phyloP scores from a whole-genome alignment of 1,140 invertebrate genomes.

The Ridgeia piscesae region DNA sequence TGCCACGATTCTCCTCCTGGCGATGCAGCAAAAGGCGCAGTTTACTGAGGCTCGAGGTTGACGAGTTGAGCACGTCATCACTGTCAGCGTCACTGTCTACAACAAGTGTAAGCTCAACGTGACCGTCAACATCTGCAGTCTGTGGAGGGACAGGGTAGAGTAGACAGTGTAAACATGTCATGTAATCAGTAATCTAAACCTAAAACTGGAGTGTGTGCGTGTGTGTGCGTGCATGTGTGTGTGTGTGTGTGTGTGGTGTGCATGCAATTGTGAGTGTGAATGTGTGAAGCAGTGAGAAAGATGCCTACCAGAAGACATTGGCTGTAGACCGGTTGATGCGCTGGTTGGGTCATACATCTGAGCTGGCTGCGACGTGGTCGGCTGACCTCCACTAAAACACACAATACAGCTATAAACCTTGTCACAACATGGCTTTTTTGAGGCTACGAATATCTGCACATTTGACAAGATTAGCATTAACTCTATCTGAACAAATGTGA shows the following conservation, averaged over 20 bases:
- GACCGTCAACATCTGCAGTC: neutral
- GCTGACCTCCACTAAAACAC: neutral
- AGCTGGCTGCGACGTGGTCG: neutral
- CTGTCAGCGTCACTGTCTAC: neutral
- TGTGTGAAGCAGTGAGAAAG: neutral
- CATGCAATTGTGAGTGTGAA: neutral
- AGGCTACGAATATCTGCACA: neutral
- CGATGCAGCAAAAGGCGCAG: neutral
- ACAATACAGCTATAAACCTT: neutral
- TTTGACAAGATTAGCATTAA: neutral
- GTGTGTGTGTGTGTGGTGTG: neutral
- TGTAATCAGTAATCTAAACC: neutral
- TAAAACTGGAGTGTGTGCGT: neutral
- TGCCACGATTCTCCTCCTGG: neutral
- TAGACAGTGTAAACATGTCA: neutral
- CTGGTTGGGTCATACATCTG: neutral
- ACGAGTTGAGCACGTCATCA: neutral
- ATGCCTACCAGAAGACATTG: conserved; percentile 7
- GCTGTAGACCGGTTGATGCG: neutral
- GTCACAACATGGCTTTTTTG: neutral
- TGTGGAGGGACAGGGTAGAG: neutral
- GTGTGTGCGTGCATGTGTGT: neutral
- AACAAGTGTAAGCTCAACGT: neutral
- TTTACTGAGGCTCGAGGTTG: neutral
- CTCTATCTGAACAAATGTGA: neutral